These are phyloP conservation scores for Hyles euphorbiae DNA, from an alignment of 1,140 invertebrate species.

Conservation along the genomic window DNA sequence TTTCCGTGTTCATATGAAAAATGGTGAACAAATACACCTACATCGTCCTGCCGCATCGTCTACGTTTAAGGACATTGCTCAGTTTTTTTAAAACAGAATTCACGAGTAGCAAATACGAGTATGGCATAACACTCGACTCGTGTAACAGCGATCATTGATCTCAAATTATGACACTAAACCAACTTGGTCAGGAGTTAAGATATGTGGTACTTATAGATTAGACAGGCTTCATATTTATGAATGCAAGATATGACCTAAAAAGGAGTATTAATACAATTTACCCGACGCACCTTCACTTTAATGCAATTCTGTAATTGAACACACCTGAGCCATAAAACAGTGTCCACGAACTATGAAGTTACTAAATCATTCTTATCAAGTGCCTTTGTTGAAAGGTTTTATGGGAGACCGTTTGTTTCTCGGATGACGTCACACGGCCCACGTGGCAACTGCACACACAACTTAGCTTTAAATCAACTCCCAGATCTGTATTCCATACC, in stretches of 20 bases:
- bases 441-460: slow-evolving; percentile 36
- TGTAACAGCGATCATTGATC: no score
- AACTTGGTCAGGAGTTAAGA: no score
- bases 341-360: slow-evolving; percentile 16
- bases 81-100: no score
- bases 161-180: no score
- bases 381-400: slow-evolving; percentile 26
- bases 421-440: slow-evolving; percentile 47
- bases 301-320: no score
- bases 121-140: no score
- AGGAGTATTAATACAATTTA: no score
- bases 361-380: slow-evolving; percentile 30
- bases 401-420: slow-evolving; percentile 18
- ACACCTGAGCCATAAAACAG: slow-evolving; percentile 9
- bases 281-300: no score
- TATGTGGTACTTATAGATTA: no score
- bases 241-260: no score
- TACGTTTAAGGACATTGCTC: neutral
- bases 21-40: neutral
- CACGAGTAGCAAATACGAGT: no score
- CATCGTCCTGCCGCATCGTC: neutral
- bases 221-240: no score
- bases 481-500: neutral
- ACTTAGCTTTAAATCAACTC: slow-evolving; percentile 9
- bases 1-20: slow-evolving; percentile 1